Evolutionary conservation across 2,888 invertebrate genomes (phyloP).

Genomic region (Pardosa pseudoannulata): DNA sequence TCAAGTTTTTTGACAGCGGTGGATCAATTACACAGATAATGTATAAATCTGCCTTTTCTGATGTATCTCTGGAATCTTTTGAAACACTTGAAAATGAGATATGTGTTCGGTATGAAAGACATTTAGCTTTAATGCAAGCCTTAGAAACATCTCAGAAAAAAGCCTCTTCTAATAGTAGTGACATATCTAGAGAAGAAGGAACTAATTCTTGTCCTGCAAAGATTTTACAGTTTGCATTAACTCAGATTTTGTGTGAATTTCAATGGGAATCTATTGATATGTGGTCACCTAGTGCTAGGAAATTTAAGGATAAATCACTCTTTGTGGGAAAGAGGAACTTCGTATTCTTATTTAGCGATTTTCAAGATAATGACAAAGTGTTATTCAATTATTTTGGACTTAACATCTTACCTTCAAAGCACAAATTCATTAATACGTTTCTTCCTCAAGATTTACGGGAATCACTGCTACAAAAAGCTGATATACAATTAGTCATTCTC

Average conservation of each 20-base stretch:
- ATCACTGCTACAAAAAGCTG: constrained; percentile 27
- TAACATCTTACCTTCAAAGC: constrained; percentile 1
- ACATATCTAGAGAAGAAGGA: neutral
- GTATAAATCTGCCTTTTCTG: constrained; percentile 35
- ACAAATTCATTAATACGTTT: constrained; percentile 22
- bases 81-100: constrained; percentile 68
- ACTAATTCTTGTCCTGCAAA: neutral
- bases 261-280: constrained; percentile 56
- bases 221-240: constrained; percentile 50
- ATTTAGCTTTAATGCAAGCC: constrained; percentile 41
- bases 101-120: constrained; percentile 38
- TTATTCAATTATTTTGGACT: constrained; percentile 49
- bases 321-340: constrained; percentile 25
- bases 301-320: neutral
- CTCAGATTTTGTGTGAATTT: constrained; percentile 50
- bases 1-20: constrained; percentile 56
- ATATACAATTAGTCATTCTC: constrained; percentile 44
- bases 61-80: constrained; percentile 46
- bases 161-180: neutral
- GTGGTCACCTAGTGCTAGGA: constrained; percentile 36
- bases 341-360: constrained; percentile 46
- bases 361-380: neutral
- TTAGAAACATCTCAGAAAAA: constrained; percentile 12
- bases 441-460: constrained; percentile 33
- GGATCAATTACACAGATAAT: constrained; percentile 46